These are phyloP conservation scores for Hirtodrosophila trivittata DNA, from an alignment of 2,888 invertebrate species.

Conservation along the genomic window DNA sequence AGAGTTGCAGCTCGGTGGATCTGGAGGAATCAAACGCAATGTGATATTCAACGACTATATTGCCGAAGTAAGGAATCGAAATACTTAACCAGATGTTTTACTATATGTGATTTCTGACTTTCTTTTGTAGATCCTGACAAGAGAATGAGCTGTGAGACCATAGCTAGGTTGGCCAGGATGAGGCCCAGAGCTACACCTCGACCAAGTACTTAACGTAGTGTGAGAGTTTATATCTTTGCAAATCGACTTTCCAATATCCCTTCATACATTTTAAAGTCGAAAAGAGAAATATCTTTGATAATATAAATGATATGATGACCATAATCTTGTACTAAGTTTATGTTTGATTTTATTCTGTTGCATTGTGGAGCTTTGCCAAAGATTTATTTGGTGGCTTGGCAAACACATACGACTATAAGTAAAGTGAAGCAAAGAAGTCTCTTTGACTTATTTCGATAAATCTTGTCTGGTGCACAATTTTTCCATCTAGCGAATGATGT, in stretches of 20 bases:
- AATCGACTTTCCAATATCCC: too few relatives aligned
- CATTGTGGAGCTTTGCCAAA: slow-evolving; percentile 8
- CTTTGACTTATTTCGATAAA: slow-evolving; percentile 65
- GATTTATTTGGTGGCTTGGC: slow-evolving; percentile 39
- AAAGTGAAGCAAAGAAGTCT: slow-evolving; percentile 48
- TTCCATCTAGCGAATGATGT: slow-evolving; percentile 17
- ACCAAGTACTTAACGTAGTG: too few relatives aligned
- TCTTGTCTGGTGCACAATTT: slow-evolving; percentile 62
- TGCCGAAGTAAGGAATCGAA: slow-evolving; percentile 40
- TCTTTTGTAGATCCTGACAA: slow-evolving; percentile 3
- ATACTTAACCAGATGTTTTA: neutral
- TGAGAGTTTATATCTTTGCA: too few relatives aligned
- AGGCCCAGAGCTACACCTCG: slow-evolving; percentile 4
- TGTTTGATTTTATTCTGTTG: slow-evolving; percentile 22
- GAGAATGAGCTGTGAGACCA: slow-evolving; percentile 20
- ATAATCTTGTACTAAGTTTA: slow-evolving; percentile 42
- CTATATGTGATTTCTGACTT: neutral
- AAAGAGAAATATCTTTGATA: slow-evolving; percentile 7
- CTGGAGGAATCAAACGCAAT: slow-evolving; percentile 35
- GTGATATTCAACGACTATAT: slow-evolving; percentile 40
- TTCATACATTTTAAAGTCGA: neutral
- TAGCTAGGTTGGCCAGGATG: slow-evolving; percentile 39
- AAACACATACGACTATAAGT: slow-evolving; percentile 23
- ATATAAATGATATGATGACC: slow-evolving; percentile 39
- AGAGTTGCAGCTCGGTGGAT: neutral